Conservation (phyloP, 2,797 vertebrate genomes). For the Hydrophis major region DNA sequence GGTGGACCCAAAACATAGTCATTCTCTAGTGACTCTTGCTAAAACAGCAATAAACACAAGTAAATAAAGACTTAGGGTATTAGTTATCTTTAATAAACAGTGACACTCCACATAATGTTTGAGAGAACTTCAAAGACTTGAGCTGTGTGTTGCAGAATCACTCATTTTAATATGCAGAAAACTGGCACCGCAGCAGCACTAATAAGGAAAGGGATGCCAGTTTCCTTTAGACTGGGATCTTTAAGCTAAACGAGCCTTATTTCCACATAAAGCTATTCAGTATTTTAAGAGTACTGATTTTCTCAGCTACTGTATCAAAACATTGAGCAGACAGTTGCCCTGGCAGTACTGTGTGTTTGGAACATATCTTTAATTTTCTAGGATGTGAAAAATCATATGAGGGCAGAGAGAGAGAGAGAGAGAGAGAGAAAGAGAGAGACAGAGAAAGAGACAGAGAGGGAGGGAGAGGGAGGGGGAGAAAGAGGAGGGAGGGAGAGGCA, state of each 20-base stretch:
- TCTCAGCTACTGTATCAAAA: fast-evolving
- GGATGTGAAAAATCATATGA: conserved; percentile 27
- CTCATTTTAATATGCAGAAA: conserved; percentile 1
- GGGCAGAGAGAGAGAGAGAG: too few relatives aligned
- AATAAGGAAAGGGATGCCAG: neutral
- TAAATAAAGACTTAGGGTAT: conserved; percentile 84
- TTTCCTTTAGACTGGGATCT: neutral
- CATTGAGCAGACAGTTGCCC: neutral
- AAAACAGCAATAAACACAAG: conserved; percentile 82
- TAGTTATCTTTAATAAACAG: conserved; percentile 94
- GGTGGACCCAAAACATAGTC: conserved; percentile 76
- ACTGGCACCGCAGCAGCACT: neutral
- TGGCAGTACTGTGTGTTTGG: neutral
- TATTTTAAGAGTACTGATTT: neutral
- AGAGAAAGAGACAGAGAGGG: too few relatives aligned
- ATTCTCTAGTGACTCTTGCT: conserved; percentile 79
- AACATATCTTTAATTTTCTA: conserved; percentile 41
- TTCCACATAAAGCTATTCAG: neutral
- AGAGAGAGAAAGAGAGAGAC: neutral
- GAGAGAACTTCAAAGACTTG: conserved; percentile 75
- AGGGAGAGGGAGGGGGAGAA: too few relatives aligned
- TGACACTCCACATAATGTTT: conserved; percentile 78
- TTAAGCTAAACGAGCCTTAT: neutral
- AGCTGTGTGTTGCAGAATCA: conserved; percentile 44
- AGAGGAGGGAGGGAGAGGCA: too few relatives aligned